Evolutionary conservation across 2,888 invertebrate genomes (phyloP).

Genomic region (Zaprionus obscuricornis): DNA sequence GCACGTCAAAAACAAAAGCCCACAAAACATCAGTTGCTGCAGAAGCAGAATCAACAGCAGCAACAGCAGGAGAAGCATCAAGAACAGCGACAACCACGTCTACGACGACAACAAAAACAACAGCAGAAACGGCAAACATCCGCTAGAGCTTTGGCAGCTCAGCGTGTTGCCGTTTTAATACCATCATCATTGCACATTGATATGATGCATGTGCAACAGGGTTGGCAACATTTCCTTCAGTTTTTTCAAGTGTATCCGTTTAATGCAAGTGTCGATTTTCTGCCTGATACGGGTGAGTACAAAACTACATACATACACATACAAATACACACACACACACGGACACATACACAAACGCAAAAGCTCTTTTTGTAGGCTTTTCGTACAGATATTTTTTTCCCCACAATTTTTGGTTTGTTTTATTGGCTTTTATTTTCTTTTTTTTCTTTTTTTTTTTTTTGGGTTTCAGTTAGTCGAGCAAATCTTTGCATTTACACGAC

Average conservation of each 20-base stretch:
- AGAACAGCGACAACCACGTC: constrained; percentile 17
- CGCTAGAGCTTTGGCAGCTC: constrained; percentile 22
- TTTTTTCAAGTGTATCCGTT: constrained; percentile 81
- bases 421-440: background rate
- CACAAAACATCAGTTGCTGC: constrained; percentile 24
- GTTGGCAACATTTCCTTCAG: constrained; percentile 80
- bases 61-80: constrained; percentile 1
- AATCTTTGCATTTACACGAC: constrained; percentile 30
- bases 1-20: constrained; percentile 55
- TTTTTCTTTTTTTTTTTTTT: background rate
- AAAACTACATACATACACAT: constrained; percentile 1
- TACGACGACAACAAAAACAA: constrained; percentile 10
- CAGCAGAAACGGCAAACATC: constrained; percentile 17
- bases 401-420: background rate
- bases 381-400: background rate
- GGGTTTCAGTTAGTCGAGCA: background rate
- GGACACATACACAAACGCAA: background rate
- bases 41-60: constrained; percentile 29
- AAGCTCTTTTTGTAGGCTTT: constrained; percentile 15
- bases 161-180: constrained; percentile 80
- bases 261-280: constrained; percentile 81
- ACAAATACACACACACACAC: background rate
- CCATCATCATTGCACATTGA: constrained; percentile 73
- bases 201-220: constrained; percentile 80
- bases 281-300: constrained; percentile 81